phyloP scores from a whole-genome alignment of 2,888 invertebrate genomes.

The Drosophila paranaensis region DNA sequence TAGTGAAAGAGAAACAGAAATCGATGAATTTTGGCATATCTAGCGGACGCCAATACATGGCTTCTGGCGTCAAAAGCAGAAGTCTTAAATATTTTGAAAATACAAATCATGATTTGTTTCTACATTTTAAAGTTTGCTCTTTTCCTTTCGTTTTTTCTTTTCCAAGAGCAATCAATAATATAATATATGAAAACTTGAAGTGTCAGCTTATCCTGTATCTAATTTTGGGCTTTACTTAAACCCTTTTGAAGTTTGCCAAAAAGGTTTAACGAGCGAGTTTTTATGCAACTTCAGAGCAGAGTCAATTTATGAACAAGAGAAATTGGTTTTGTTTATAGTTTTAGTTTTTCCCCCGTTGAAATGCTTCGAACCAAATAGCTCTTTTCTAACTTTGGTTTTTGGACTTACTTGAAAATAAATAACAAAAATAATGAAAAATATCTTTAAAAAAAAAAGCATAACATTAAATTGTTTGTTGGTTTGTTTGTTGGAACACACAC shows the following conservation, averaged over 20 bases:
- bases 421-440: constrained; percentile 4
- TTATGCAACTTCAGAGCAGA: constrained; percentile 77
- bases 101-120: constrained; percentile 3
- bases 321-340: constrained; percentile 51
- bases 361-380: constrained; percentile 50
- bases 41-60: constrained; percentile 9
- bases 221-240: constrained; percentile 14
- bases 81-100: neutral
- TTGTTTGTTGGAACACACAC: constrained; percentile 61
- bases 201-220: constrained; percentile 12
- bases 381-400: constrained; percentile 57
- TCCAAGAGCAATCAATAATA: neutral
- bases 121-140: neutral
- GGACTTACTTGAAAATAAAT: constrained; percentile 21
- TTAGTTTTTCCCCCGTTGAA: constrained; percentile 45
- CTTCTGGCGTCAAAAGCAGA: neutral
- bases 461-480: constrained; percentile 64
- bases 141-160: neutral
- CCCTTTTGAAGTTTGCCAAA: constrained; percentile 17
- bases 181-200: constrained; percentile 6
- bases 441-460: constrained; percentile 30
- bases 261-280: constrained; percentile 46
- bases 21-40: constrained; percentile 72
- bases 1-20: constrained; percentile 61
- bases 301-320: constrained; percentile 45